Evolutionary conservation across 2,113 vertebrate species (phyloP), one percentile per base, ranked within the genome.

Genomic region (Ibidorhyncha struthersii): DNA sequence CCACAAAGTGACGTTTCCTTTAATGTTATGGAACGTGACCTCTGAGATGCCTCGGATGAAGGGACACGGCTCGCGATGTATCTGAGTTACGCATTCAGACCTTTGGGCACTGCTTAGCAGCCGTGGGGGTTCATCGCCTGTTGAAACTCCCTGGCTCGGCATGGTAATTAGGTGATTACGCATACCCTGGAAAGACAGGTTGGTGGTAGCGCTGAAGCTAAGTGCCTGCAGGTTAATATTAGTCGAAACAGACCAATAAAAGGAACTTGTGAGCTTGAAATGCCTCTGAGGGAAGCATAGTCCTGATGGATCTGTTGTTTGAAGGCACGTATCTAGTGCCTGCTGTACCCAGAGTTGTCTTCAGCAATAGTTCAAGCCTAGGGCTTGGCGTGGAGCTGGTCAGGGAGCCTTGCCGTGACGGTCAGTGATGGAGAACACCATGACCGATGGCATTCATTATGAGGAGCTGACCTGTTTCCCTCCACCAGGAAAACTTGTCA

Each of bases 21-120:
- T 45, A 23, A 18, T 3, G 0, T 16, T 29, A 7, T 1, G 12
- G 41, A 76, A 50, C 15, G 1, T 4, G 66, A 78, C 12, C 45
- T 61, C 58, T 2, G 34, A 43, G 77, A 9, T 26, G 32, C 36
- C 19, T 30, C 3, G 0, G 19, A 7, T 15, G 72, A 50, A 45
- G 61, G 23, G 55, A 19, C 18, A 21, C 4, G 16, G 72, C n/a
- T 87, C 71, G 5, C 1, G 0, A 8, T 18, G 27, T 41, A 11
- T 22, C 20, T 2, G 5, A 63, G 34, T 45, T 32, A n/a, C 6
- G 2, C 8, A 3, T 56, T 67, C 41, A 40, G 32, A 20, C 67
- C 34, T 80, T 58, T 17, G 21, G 72, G 40, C 66, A 17, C 40
- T 22, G 65, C 8, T 27, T 10, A 47, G 59, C 47, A 55, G 65